These are phyloP conservation scores for Stramonita haemastoma DNA, from an alignment of 2,888 invertebrate genomes.

Conservation along the genomic window DNA sequence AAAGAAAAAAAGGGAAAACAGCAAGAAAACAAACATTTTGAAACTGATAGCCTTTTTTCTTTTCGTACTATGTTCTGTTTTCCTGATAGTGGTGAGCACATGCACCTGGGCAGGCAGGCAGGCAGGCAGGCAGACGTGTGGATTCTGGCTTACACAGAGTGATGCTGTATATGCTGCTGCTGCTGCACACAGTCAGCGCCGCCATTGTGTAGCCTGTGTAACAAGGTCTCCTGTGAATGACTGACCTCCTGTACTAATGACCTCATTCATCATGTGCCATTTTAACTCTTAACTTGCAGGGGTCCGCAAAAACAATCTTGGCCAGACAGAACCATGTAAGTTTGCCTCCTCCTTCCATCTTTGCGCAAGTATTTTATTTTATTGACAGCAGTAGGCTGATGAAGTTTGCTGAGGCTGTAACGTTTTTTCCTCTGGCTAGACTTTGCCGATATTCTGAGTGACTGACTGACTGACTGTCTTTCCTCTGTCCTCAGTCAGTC, in stretches of 20 bases:
- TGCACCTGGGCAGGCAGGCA: background rate
- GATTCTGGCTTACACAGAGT: slow-evolving; percentile 29
- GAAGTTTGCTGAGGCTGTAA: background rate
- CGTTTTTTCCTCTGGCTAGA: no score
- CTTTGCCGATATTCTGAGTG: no score
- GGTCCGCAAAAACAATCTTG: slow-evolving; percentile 58
- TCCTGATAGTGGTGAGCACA: no score
- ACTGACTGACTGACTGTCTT: no score
- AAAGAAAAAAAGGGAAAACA: background rate
- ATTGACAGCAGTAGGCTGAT: background rate
- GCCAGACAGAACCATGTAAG: slow-evolving; percentile 68
- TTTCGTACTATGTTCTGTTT: no score
- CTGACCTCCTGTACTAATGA: slow-evolving; percentile 47
- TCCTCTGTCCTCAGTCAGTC: no score
- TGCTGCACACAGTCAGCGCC: slow-evolving; percentile 22
- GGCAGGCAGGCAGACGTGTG: slow-evolving; percentile 29
- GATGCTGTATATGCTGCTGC: background rate
- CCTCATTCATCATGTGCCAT: slow-evolving; percentile 50
- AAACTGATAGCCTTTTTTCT: background rate
- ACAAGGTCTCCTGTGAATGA: slow-evolving; percentile 10
- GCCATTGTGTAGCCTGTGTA: slow-evolving; percentile 21
- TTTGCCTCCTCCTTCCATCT: slow-evolving; percentile 44
- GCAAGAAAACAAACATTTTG: background rate
- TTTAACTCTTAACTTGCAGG: slow-evolving; percentile 64
- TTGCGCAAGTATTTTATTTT: slow-evolving; percentile 14